A percentile compares a stretch with the other conserved stretches of the same genome.
Evolutionary conservation across 2,113 vertebrate species (phyloP).

Genomic region (Scopus umbretta): DNA sequence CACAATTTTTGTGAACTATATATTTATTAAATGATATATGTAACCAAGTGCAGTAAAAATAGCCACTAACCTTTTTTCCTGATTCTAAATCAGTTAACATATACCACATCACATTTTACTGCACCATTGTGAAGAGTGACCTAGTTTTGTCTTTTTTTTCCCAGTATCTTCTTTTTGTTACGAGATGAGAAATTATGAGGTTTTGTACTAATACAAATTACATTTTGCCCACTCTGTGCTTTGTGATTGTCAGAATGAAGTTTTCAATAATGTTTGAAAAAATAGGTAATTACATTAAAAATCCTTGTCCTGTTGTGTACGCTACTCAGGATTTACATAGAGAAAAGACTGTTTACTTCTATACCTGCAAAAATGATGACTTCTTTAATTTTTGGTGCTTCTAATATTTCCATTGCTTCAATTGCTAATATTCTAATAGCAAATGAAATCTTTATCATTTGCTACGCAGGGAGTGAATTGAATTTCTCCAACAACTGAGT

Average conservation of each 20-base stretch:
- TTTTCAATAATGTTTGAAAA: conserved; percentile 19
- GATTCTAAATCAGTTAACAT: background rate
- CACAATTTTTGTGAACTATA: background rate
- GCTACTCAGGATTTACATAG: background rate
- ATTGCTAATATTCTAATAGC: too few relatives aligned
- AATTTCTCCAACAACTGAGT: background rate
- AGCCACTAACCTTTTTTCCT: background rate
- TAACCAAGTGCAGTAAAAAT: background rate
- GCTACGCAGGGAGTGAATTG: background rate
- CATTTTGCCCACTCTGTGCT: background rate
- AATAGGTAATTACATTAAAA: conserved; percentile 21
- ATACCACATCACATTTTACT: background rate
- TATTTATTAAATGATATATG: background rate
- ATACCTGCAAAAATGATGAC: background rate
- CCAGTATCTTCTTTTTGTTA: background rate
- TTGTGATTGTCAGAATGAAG: background rate
- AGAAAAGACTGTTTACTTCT: background rate
- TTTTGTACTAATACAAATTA: conserved; percentile 33
- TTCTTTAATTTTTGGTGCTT: background rate
- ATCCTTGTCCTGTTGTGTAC: background rate
- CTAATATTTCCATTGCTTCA: background rate
- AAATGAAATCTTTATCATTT: too few relatives aligned
- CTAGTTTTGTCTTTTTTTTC: conserved; percentile 46
- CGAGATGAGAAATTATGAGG: background rate
- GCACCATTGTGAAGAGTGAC: conserved; percentile 8